Percentiles rank a stretch among this genome's conserved stretches.
Conservation (phyloP, 2,113 vertebrate species). For the Pelecanoides urinatrix region DNA sequence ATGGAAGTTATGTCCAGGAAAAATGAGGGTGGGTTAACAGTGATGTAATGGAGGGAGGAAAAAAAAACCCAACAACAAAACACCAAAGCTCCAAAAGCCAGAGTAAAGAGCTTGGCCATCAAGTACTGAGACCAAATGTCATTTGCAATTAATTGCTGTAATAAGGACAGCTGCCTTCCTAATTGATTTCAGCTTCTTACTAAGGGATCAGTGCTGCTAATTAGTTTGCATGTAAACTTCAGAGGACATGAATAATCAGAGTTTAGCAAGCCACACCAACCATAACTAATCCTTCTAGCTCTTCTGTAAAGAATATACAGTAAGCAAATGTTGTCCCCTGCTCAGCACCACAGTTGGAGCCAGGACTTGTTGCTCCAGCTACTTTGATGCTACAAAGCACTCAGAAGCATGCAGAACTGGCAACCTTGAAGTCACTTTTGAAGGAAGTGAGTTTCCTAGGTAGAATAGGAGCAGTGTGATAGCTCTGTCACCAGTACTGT, state of each 20-base stretch:
- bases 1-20: conserved; percentile 51
- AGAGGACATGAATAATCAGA: not conserved
- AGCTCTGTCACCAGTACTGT: not conserved
- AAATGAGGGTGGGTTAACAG: conserved; percentile 29
- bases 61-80: not conserved
- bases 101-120: not conserved
- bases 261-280: not conserved
- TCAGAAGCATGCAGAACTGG: not conserved
- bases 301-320: not conserved
- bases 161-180: not conserved
- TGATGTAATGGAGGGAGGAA: not conserved
- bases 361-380: not conserved
- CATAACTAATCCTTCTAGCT: not conserved
- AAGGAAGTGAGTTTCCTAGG: not conserved
- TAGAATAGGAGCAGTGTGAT: not conserved
- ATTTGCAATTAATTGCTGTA: conserved; percentile 17
- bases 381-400: not conserved
- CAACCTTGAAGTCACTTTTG: not conserved
- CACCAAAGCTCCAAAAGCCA: not conserved
- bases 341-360: not conserved
- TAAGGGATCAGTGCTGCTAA: not conserved
- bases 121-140: not conserved
- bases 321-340: not conserved
- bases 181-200: conserved; percentile 17
- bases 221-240: not conserved